Evolutionary conservation across 2,797 vertebrate species (phyloP), one percentile per base, ranked within the genome.

Genomic region (Crocodylus rhombifer): DNA sequence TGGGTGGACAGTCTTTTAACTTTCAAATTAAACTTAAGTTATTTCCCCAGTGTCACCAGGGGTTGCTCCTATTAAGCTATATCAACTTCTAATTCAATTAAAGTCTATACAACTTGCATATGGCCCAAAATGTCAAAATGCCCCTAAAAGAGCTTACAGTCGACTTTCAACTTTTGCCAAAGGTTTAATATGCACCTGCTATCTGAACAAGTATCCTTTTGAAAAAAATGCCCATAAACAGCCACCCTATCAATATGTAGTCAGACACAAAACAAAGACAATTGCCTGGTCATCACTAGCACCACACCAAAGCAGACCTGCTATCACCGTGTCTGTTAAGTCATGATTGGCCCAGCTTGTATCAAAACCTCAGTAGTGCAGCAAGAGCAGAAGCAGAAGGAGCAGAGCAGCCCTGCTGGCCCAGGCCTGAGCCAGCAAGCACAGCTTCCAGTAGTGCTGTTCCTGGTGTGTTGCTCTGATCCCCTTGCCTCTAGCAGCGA

Each of bases 131-230:
- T 4, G 21, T 57, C 4, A 21, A 42, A 4, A 1, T 5, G 0
- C 4, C 58, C 33, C 60, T 16, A 3, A 57, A 82, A 88, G 81
- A 78, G n/a, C 10, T 60, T 58, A 26, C 84, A n/a, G 1, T 3
- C 7, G 5, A 14, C 2, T 36, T 36, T 36, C 33, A 0, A 3
- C 2, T 4, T 83, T 10, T 62, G n/a, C 33, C 12, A 26, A 1
- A 80, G 10, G 2, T 11, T 1, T 23, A 77, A 89, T 57, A 0
- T 0, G 1, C 2, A 2, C 17, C 14, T 55, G 4, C 6, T 21
- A 87, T 5, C 10, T 69, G 11, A 92, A 83, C 2, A 9, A 73
- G 9, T 21, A 63, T 10, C 30, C 42, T 42, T 42, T 42, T 8
- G 42, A 9, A 42, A 42, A 42, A 42, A 7, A 8, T 9, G 7